Evolutionary conservation across 2,888 invertebrate genomes (phyloP), one percentile per base, ranked within the genome.

Genomic region (Elysia crispata): DNA sequence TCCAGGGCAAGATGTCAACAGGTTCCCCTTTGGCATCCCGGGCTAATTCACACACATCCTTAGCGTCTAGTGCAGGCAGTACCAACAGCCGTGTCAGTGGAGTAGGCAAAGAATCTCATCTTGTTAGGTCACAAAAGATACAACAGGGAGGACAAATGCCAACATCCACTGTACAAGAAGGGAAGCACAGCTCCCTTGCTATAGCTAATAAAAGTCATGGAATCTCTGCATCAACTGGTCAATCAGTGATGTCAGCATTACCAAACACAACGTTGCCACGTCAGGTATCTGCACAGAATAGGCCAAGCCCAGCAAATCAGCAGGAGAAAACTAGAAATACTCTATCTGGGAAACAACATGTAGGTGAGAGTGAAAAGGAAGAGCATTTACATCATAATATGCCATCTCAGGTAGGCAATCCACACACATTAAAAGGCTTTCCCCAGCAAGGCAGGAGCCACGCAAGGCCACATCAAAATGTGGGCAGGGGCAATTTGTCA

Each of bases 81-180:
- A 77, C 79, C 30, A 81, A 81, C 70, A 83, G 81, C 30, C 79
- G 83, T 11, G 79, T 83, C 5, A 75, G 83, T 41, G 83, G 83
- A 28, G 83, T 83, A 31, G 83, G 83, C 41, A 83, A 83, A 50
- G 83, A 83, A 50, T 83, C 83, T 20, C 73, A 83, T 72, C 80
- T 70, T 23, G 50, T 70, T 28, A 64, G 73, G 25, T 31, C 28
- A 18, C 80, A 80, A 60, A 57, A 49, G 41, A n/a, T 41, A 13
- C 50, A 72, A 54, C 82, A 82, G 64, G 69, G 76, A n/a, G 77
- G 74, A 11, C 60, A 62, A 20, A 62, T 78, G 67, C 72, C 41
- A 41, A 11, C 41, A 41, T 11, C 41, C 41, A 6, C 41, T 6
- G 11, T 41, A 41, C 41, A 41, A 41, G 41, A 41, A 41, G 41